Evolutionary conservation across 2,797 vertebrate genomes (phyloP).

Genomic region (Hipposideros larvatus): DNA sequence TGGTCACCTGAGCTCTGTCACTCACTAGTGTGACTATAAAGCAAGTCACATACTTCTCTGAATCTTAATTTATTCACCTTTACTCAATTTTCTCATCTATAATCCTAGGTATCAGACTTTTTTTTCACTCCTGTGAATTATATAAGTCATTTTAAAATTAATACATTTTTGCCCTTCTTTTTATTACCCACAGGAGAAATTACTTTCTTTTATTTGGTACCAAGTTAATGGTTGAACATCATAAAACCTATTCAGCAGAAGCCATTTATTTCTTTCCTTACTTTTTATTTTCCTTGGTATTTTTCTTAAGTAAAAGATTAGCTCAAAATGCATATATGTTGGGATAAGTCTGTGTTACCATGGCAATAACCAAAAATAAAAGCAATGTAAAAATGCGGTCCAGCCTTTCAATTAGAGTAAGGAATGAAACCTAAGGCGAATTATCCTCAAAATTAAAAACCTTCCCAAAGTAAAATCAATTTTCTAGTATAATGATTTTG

Average conservation of each 20-base stretch:
- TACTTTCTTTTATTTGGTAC: constrained; percentile 51
- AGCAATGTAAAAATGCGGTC: constrained; percentile 35
- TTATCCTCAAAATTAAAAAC: constrained; percentile 69
- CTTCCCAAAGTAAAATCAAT: constrained; percentile 6
- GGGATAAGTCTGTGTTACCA: constrained; percentile 81
- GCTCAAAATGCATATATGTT: constrained; percentile 75
- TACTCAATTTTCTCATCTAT: background rate
- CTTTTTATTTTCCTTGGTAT: constrained; percentile 18
- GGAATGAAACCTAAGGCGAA: constrained; percentile 58
- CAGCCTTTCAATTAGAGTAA: constrained; percentile 64
- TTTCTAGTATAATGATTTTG: constrained; percentile 3
- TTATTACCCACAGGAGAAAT: constrained; percentile 51
- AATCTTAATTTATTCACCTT: background rate
- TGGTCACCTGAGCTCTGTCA: background rate
- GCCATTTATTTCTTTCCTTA: constrained; percentile 55
- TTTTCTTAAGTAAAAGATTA: constrained; percentile 77
- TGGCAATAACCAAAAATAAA: constrained; percentile 83
- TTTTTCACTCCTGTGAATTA: background rate
- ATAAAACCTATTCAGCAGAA: constrained; percentile 61
- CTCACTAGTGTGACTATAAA: background rate
- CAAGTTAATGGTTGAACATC: constrained; percentile 1
- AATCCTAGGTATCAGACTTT: background rate
- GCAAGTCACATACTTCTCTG: background rate
- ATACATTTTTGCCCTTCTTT: constrained; percentile 38
- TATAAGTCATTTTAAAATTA: constrained; percentile 21